A percentile compares a stretch with the other conserved stretches of the same genome.
Evolutionary conservation across 2,888 invertebrate species (phyloP).

Genomic region (Aplocera efformata): DNA sequence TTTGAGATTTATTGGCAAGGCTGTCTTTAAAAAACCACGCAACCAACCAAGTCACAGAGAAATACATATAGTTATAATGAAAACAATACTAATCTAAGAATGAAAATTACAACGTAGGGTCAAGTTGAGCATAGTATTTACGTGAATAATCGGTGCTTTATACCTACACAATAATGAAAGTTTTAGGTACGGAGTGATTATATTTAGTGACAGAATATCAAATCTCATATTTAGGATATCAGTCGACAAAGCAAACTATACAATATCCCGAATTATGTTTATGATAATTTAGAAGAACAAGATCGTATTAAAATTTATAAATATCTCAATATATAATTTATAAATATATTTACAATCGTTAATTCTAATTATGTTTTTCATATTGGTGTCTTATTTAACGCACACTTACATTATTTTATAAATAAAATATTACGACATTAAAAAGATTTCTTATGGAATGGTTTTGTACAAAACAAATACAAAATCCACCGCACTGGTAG

Average conservation of each 20-base stretch:
- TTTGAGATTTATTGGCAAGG: no score
- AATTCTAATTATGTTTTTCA: conserved; percentile 65
- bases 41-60: conserved; percentile 13
- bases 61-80: conserved; percentile 7
- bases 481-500: conserved; percentile 67
- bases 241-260: conserved; percentile 60
- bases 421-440: conserved; percentile 71
- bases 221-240: conserved; percentile 50
- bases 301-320: conserved; percentile 78
- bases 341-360: conserved; percentile 79
- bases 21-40: conserved; percentile 19
- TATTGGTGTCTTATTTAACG: conserved; percentile 79
- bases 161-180: conserved; percentile 22
- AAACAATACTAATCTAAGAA: conserved; percentile 17
- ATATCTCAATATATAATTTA: conserved; percentile 70
- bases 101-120: conserved; percentile 20
- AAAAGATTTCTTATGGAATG: conserved; percentile 74
- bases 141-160: conserved; percentile 24
- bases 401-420: conserved; percentile 70
- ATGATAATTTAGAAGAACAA: conserved; percentile 76
- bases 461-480: conserved; percentile 78
- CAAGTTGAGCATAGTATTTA: conserved; percentile 21
- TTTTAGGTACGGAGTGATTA: conserved; percentile 26
- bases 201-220: conserved; percentile 49
- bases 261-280: conserved; percentile 60